A percentile compares a stretch with the other conserved stretches of the same genome.
Evolutionary conservation across 1,140 invertebrate genomes (phyloP).

Genomic region (Condylostylus longicornis): DNA sequence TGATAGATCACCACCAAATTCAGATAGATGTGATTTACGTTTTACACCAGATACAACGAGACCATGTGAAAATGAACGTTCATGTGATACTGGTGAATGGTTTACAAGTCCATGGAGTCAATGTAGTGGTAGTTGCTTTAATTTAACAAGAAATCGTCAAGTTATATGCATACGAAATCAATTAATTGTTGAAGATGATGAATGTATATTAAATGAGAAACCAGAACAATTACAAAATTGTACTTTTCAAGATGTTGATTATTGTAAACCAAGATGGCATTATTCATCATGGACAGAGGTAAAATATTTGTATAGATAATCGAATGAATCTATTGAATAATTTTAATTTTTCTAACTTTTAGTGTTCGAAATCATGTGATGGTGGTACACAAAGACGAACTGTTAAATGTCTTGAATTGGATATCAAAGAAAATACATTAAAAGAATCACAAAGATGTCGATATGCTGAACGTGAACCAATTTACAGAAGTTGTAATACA

Average conservation of each 20-base stretch:
- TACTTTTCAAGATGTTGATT: conserved; percentile 34
- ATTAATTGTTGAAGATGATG: conserved; percentile 30
- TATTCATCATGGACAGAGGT: conserved; percentile 46
- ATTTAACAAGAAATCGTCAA: conserved; percentile 31
- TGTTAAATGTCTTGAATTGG: conserved; percentile 42
- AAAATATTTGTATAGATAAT: conserved; percentile 9
- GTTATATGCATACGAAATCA: conserved; percentile 37
- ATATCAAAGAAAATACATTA: conserved; percentile 27
- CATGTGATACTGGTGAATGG: conserved; percentile 49
- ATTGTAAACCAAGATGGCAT: conserved; percentile 43
- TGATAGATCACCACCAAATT: conserved; percentile 30
- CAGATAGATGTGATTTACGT: conserved; percentile 40
- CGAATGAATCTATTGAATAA: too few relatives aligned
- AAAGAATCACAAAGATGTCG: conserved; percentile 35
- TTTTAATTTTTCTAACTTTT: conserved; percentile 3
- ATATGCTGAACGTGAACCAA: conserved; percentile 38
- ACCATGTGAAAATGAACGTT: conserved; percentile 42
- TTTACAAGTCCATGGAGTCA: conserved; percentile 50
- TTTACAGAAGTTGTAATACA: conserved; percentile 43
- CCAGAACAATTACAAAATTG: conserved; percentile 21
- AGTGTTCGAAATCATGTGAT: conserved; percentile 43
- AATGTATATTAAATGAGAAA: conserved; percentile 22
- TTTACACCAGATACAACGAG: conserved; percentile 41
- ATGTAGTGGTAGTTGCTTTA: conserved; percentile 34
- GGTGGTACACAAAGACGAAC: conserved; percentile 44